A percentile compares a stretch with the other conserved stretches of the same genome.
Conservation (phyloP, 2,797 vertebrate genomes). For the Nasua narica region DNA sequence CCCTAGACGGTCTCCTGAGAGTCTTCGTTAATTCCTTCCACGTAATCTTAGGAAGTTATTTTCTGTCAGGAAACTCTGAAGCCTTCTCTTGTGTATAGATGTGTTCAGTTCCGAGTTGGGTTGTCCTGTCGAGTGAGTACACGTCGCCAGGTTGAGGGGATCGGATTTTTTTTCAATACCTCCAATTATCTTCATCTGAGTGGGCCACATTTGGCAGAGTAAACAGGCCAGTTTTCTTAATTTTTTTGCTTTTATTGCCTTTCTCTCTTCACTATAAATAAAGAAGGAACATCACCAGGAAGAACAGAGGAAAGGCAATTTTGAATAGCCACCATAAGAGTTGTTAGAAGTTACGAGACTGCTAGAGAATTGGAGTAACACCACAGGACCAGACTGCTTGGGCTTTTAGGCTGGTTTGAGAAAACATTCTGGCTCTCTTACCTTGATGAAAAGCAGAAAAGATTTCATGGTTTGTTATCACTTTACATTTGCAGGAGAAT, state of each 20-base stretch:
- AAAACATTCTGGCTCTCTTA: neutral
- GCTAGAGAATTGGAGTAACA: neutral
- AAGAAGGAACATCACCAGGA: neutral
- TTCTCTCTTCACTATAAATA: neutral
- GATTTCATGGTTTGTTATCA: neutral
- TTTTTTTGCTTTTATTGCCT: neutral
- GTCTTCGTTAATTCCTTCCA: conserved; percentile 57
- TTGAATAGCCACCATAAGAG: neutral
- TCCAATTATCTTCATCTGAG: neutral
- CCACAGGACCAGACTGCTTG: neutral
- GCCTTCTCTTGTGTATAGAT: fast-evolving
- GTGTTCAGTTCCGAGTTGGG: neutral
- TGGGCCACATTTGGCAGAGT: neutral
- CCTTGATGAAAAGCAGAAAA: neutral
- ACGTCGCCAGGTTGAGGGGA: neutral
- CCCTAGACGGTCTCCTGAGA: neutral
- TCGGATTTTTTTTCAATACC: neutral
- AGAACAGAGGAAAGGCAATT: neutral
- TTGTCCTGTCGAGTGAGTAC: too few species aligned
- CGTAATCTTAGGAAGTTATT: conserved; percentile 29
- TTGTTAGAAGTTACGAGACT: neutral
- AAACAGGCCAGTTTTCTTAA: neutral
- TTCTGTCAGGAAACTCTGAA: conserved; percentile 63
- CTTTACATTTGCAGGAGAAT: neutral
- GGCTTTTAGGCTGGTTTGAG: neutral